Conservation (phyloP, 2,888 invertebrate species). For the Odiellus spinosus region DNA sequence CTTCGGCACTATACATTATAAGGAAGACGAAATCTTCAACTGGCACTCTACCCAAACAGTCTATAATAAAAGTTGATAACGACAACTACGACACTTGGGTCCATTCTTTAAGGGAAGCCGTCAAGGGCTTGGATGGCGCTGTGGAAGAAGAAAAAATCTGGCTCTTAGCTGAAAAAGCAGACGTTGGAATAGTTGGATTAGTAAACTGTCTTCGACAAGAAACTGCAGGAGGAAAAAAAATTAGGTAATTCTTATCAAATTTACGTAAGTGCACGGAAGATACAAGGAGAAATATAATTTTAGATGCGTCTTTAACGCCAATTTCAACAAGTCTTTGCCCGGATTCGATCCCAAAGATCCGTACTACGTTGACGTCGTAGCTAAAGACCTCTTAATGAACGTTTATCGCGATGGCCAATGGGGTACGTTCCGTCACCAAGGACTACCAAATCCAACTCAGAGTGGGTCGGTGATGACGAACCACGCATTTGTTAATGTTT, state of each 20-base stretch:
- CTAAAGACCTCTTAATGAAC: constrained; percentile 67
- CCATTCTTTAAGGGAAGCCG: constrained; percentile 53
- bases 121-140: constrained; percentile 46
- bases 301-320: no score
- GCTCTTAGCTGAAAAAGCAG: constrained; percentile 49
- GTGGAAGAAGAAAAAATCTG: constrained; percentile 33
- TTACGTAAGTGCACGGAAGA: no score
- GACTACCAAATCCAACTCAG: no score
- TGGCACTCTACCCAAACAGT: constrained; percentile 6
- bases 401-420: constrained; percentile 39
- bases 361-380: constrained; percentile 22
- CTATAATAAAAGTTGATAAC: constrained; percentile 13
- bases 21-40: constrained; percentile 35
- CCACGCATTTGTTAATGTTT: constrained; percentile 86
- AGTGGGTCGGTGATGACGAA: constrained; percentile 36
- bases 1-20: constrained; percentile 39
- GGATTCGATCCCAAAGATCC: constrained; percentile 12
- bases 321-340: constrained; percentile 21
- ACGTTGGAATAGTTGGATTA: constrained; percentile 68
- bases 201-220: constrained; percentile 79
- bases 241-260: constrained; percentile 38
- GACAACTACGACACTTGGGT: constrained; percentile 45
- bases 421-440: constrained; percentile 34
- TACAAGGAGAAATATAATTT: no score
- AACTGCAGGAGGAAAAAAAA: constrained; percentile 63